These are phyloP conservation scores for Ailurus styani DNA, from an alignment of 2,113 vertebrate species.

Conservation along the genomic window DNA sequence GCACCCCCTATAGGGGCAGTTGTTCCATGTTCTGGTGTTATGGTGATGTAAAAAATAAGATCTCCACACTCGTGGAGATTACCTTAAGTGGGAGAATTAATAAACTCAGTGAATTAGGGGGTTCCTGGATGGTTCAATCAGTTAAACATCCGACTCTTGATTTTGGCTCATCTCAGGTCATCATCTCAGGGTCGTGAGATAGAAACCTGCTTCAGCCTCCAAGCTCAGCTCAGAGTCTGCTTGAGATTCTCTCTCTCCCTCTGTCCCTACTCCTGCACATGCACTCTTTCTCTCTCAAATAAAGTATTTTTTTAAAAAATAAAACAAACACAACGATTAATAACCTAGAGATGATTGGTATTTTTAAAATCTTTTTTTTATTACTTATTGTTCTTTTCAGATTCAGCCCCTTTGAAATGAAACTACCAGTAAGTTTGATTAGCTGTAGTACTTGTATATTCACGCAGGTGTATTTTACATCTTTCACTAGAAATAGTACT, in stretches of 20 bases:
- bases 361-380: not conserved
- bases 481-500: not conserved
- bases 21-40: not conserved
- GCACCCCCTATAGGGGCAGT: not conserved
- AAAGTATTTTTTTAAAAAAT: not conserved
- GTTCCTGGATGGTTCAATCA: not conserved
- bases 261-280: not conserved
- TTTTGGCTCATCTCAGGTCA: too few relatives aligned
- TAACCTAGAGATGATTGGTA: not conserved
- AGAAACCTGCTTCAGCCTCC: too few relatives aligned
- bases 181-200: too few relatives aligned
- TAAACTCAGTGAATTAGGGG: too few relatives aligned
- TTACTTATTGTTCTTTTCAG: not conserved
- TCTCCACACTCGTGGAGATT: not conserved
- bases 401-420: not conserved
- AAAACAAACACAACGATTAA: not conserved
- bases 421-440: not conserved
- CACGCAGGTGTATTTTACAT: not conserved
- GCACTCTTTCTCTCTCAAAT: not conserved
- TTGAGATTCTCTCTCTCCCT: not conserved
- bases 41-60: not conserved
- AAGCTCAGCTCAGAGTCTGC: too few relatives aligned
- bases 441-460: not conserved
- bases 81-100: not conserved
- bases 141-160: too few relatives aligned